A percentile compares a stretch with the other conserved stretches of the same genome.
These are phyloP conservation scores for Neelides folsomi DNA, from an alignment of 2,888 invertebrate species.

Conservation along the genomic window DNA sequence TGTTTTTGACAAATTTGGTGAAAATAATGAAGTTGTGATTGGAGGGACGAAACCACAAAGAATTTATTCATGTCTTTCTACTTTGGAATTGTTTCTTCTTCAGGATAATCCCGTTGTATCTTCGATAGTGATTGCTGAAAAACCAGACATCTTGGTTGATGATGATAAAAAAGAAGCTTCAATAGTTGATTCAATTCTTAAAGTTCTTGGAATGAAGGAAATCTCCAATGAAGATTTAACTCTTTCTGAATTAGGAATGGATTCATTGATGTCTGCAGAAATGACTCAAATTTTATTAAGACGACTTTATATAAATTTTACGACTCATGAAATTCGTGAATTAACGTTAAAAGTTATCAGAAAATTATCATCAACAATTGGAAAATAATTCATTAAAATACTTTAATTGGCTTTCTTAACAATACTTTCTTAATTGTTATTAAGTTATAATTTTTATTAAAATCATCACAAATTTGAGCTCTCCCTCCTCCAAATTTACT, in stretches of 20 bases:
- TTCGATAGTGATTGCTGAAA: conserved; percentile 78
- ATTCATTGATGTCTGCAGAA: conserved; percentile 93
- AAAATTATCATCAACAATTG: too few relatives aligned
- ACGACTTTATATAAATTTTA: conserved; percentile 73
- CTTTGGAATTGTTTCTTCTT: conserved; percentile 53
- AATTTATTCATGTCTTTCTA: conserved; percentile 64
- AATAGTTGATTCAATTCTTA: conserved; percentile 60
- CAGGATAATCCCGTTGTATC: conserved; percentile 54
- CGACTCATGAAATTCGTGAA: conserved; percentile 69
- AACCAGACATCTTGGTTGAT: too few relatives aligned
- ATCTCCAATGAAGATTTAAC: conserved; percentile 37
- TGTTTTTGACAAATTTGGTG: conserved; percentile 43
- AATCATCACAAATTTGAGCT: too few relatives aligned
- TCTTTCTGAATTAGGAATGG: conserved; percentile 85
- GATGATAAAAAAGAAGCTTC: conserved; percentile 27
- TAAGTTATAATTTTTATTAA: too few relatives aligned
- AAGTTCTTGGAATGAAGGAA: conserved; percentile 58
- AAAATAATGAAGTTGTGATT: conserved; percentile 41
- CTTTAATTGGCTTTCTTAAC: too few relatives aligned
- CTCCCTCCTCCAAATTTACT: too few relatives aligned
- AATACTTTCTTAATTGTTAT: too few relatives aligned
- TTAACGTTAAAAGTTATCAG: conserved; percentile 40
- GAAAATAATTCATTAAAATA: too few relatives aligned
- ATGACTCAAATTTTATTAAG: conserved; percentile 83
- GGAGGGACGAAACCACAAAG: conserved; percentile 74